Evolutionary conservation across 2,888 invertebrate species (phyloP).

Genomic region (Notodonta ziczac): DNA sequence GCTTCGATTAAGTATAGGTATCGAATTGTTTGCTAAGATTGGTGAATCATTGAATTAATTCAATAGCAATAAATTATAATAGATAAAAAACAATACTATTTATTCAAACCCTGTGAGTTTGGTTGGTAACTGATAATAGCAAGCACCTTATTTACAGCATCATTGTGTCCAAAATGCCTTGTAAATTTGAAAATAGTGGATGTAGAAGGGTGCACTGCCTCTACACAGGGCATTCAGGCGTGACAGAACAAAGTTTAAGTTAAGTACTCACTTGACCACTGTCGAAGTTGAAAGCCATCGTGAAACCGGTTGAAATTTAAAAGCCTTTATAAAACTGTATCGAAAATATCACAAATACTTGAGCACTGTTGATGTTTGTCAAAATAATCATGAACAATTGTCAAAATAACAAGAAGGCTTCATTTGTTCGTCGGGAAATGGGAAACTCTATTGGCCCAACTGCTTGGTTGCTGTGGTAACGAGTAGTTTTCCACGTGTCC

Average conservation of each 20-base stretch:
- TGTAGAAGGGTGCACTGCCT: too few species aligned
- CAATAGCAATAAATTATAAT: too few species aligned
- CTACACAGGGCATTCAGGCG: too few species aligned
- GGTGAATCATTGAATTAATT: too few species aligned
- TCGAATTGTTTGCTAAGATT: too few species aligned
- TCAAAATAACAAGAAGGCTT: conserved; percentile 47
- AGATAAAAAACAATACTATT: too few species aligned
- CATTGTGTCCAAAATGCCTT: too few species aligned
- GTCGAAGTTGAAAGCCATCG: conserved; percentile 76
- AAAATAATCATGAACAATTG: conserved; percentile 30
- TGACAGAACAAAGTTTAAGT: conserved; percentile 12
- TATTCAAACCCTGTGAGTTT: too few species aligned
- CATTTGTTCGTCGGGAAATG: conserved; percentile 52
- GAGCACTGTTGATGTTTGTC: conserved; percentile 13
- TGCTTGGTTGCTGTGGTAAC: conserved; percentile 63
- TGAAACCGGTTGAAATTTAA: conserved; percentile 25
- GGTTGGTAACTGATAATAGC: too few species aligned
- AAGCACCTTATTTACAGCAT: too few species aligned
- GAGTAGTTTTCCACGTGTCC: conserved; percentile 36
- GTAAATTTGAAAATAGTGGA: too few species aligned
- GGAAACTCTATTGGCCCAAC: conserved; percentile 75
- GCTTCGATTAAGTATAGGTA: too few species aligned
- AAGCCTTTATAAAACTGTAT: conserved; percentile 41
- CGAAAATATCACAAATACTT: conserved; percentile 53
- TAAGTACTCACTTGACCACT: conserved; percentile 71